Conservation (phyloP, 2,113 vertebrate genomes). For the Heterocephalus glaber region DNA sequence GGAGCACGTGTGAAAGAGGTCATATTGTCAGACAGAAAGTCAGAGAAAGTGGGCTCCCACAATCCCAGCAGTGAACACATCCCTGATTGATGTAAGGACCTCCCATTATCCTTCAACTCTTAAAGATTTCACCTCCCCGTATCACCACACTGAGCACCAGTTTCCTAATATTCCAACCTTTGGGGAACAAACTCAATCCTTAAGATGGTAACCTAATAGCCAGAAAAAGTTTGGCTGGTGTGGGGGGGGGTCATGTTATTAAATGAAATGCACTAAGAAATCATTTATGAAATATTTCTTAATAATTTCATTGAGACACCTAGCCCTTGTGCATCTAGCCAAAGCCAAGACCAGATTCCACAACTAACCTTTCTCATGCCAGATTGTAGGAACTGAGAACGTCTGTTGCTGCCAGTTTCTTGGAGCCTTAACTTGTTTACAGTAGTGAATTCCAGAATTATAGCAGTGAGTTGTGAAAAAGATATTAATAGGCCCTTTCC, state of each 20-base stretch:
- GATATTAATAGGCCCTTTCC: neutral
- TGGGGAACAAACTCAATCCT: neutral
- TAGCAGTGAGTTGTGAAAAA: slow-evolving; percentile 23
- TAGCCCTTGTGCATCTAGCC: neutral
- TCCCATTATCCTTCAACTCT: too few species aligned
- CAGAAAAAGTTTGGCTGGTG: slow-evolving; percentile 66
- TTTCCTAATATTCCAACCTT: neutral
- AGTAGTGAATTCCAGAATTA: slow-evolving; percentile 50
- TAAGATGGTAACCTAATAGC: slow-evolving; percentile 51
- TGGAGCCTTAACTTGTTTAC: slow-evolving; percentile 55
- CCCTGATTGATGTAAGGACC: too few species aligned
- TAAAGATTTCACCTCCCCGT: neutral
- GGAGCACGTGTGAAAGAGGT: neutral
- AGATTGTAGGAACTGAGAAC: slow-evolving; percentile 47
- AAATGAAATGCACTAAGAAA: slow-evolving; percentile 48
- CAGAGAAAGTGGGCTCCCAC: neutral
- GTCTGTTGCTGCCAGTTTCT: slow-evolving; percentile 49
- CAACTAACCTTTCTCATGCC: slow-evolving; percentile 50
- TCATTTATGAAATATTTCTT: slow-evolving; percentile 50
- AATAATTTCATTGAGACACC: slow-evolving; percentile 16
- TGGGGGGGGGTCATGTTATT: slow-evolving; percentile 28
- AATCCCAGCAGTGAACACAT: too few species aligned
- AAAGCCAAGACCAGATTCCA: slow-evolving; percentile 37
- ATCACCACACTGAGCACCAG: neutral
- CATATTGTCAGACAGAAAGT: neutral